phyloP scores from a whole-genome alignment of 2,113 vertebrate species.

The Terrapene triunguis region DNA sequence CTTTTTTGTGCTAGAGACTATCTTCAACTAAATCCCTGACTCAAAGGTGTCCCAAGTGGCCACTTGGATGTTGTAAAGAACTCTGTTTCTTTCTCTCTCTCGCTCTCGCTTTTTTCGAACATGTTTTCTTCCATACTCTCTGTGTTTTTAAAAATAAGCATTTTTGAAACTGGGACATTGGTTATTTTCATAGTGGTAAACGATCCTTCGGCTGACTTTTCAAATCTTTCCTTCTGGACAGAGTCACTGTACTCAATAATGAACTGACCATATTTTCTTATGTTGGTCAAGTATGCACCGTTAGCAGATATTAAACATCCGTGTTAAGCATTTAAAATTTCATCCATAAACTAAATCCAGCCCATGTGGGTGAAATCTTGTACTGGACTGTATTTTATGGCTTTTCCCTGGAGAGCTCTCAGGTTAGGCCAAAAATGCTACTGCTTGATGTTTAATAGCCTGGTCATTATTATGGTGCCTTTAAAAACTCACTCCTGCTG shows the following conservation, averaged over 20 bases:
- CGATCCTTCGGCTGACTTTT: not conserved
- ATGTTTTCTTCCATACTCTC: not conserved
- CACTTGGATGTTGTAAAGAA: not conserved
- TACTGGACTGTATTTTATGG: conserved; percentile 38
- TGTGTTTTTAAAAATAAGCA: not conserved
- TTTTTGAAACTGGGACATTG: not conserved
- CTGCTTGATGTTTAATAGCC: conserved; percentile 74
- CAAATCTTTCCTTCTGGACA: not conserved
- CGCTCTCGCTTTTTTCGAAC: not conserved
- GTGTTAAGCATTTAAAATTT: conserved; percentile 15
- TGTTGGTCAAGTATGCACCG: not conserved
- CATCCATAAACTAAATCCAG: not conserved
- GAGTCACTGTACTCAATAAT: not conserved
- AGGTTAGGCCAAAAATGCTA: conserved; percentile 42
- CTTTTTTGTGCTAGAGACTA: not conserved
- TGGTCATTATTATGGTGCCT: conserved; percentile 54
- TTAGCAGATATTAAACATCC: conserved; percentile 1
- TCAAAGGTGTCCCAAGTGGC: not conserved
- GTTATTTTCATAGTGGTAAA: not conserved
- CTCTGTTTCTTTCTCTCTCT: not conserved
- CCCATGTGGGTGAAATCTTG: conserved; percentile 28
- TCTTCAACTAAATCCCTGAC: not conserved
- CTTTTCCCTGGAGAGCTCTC: conserved; percentile 45
- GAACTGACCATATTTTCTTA: not conserved
- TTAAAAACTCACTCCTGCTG: conserved; percentile 63